phyloP scores from a whole-genome alignment of 2,113 vertebrate genomes.

The Chaetodon auriga region DNA sequence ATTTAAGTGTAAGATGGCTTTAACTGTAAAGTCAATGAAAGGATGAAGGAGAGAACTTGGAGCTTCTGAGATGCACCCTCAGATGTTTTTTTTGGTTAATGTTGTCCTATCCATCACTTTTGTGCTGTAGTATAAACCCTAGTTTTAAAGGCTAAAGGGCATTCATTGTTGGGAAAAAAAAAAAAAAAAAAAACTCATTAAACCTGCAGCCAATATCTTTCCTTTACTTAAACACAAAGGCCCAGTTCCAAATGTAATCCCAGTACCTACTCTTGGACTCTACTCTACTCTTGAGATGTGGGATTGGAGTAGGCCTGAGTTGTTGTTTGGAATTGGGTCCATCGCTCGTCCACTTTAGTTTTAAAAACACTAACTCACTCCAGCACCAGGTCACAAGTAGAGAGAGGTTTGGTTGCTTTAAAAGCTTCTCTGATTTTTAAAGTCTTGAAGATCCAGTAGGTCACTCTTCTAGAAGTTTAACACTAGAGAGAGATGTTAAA shows the following conservation, averaged over 20 bases:
- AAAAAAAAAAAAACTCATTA: background rate
- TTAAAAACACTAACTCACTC: constrained; percentile 25
- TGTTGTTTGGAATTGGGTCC: constrained; percentile 36
- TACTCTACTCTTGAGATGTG: no score
- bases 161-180: background rate
- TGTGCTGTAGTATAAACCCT: background rate
- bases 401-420: background rate
- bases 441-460: constrained; percentile 50
- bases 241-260: constrained; percentile 32
- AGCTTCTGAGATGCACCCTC: constrained; percentile 19
- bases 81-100: background rate
- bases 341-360: background rate
- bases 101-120: constrained; percentile 30
- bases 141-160: background rate
- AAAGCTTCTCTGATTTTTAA: background rate
- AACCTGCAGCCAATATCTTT: background rate
- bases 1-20: background rate
- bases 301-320: background rate
- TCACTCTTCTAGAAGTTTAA: background rate
- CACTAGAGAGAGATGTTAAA: background rate
- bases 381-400: constrained; percentile 10
- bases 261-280: background rate
- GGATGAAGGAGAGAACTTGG: background rate
- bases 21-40: no score
- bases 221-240: background rate